Evolutionary conservation across 53 echinoderm and acorn worm genomes (phyloP), one percentile per base, ranked within the genome.

Genomic region (Temnopleurus reevesii): DNA sequence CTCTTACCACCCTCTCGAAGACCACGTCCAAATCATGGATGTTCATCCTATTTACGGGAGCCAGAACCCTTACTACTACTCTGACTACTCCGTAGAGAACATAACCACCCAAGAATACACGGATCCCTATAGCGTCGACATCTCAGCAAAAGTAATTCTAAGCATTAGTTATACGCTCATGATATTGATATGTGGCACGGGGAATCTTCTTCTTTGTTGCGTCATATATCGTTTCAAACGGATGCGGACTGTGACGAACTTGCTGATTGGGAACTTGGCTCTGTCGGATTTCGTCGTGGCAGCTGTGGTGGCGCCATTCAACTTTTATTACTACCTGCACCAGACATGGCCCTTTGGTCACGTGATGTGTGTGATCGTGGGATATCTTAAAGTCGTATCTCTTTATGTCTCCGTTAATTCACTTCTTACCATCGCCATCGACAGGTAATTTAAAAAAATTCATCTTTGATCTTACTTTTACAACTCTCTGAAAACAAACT

Each of bases 361-460:
- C 8, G 94, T 86, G 12, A 79, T 95, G 81, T 98, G 98, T 84
- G 91, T 93, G 53, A 84, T 94, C 24, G 95, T 94, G 23, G 93
- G 92, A 25, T 95, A 94, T 84, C 89, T 94, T 13, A 94, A 95
- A 76, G 91, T 79, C 34, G 92, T 93, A 17, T 98, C 98, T 1
- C 91, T 98, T 8, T 98, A 98, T 45, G 98, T 98, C 7, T 98
- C 98, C 3, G 92, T 95, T 8, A 98, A 98, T 81, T 98, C 98
- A 8, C 94, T 98, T 10, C 91, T 98, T 27, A 92, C 90, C 19
- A 98, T 98, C 30, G 98, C 98, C 12, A 81, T 98, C 23, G 98
- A 98, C 91, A 93, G 98, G 98, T 98, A 95, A 89, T 51, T n/a
- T n/a, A n/a, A n/a, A n/a, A n/a, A n/a, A n/a, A n/a, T n/a, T n/a